Conservation (phyloP, 2,113 vertebrate genomes). For the Sitta europaea region DNA sequence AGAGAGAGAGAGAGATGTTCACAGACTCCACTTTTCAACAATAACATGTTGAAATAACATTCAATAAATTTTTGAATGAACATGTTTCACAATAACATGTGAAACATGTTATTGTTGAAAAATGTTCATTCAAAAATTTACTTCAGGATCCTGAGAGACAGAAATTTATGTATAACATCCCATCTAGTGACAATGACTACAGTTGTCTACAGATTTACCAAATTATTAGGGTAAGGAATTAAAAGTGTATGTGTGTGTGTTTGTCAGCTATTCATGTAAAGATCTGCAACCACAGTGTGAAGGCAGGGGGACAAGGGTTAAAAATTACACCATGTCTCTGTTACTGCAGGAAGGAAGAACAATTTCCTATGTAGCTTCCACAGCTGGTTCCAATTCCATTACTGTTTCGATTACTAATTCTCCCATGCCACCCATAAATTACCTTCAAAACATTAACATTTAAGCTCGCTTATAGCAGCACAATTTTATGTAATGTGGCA, state of each 20-base stretch:
- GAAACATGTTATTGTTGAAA: not conserved
- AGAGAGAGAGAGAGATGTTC: not conserved
- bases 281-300: not conserved
- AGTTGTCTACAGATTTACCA: not conserved
- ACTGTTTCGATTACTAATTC: conserved; percentile 66
- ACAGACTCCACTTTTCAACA: not conserved
- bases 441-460: conserved; percentile 51
- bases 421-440: conserved; percentile 71
- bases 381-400: conserved; percentile 74
- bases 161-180: not conserved
- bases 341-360: conserved; percentile 71
- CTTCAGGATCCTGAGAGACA: not conserved
- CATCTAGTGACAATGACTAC: not conserved
- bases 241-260: not conserved
- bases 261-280: not conserved
- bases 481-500: conserved; percentile 57
- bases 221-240: not conserved
- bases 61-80: too few relatives aligned
- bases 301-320: not conserved
- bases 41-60: too few relatives aligned
- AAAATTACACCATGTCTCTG: conserved; percentile 58
- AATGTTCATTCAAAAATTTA: not conserved
- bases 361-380: conserved; percentile 68
- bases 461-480: conserved; percentile 26
- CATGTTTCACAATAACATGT: too few relatives aligned